Conservation (phyloP, 2,797 vertebrate genomes). For the Otolemur crassicaudatus region DNA sequence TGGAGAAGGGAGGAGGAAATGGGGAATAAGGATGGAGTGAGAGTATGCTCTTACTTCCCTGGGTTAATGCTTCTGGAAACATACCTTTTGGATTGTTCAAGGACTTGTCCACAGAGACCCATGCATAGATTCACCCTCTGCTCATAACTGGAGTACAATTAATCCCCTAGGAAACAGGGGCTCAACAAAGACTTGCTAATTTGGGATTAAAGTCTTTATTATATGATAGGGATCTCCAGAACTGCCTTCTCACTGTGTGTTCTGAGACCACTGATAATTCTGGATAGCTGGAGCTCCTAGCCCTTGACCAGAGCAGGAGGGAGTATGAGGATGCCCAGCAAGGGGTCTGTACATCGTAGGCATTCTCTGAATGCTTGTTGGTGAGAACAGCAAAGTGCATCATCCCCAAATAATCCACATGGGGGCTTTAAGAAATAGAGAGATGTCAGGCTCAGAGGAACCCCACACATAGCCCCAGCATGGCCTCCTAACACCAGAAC, state of each 20-base stretch:
- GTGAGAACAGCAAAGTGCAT: neutral
- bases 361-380: neutral
- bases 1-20: neutral
- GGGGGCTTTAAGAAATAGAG: neutral
- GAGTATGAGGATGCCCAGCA: neutral
- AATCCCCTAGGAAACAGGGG: neutral
- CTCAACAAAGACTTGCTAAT: neutral
- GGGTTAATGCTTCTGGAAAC: neutral
- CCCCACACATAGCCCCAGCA: too few species aligned
- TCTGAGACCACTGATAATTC: neutral
- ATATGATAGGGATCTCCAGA: neutral
- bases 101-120: neutral
- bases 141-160: neutral
- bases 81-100: neutral
- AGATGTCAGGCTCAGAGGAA: neutral
- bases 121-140: neutral
- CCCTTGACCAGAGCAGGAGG: neutral
- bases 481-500: neutral
- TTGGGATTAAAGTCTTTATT: neutral
- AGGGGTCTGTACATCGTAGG: rapidly evolving
- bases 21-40: too few species aligned
- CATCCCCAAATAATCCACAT: neutral
- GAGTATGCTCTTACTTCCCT: too few species aligned
- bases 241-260: neutral
- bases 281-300: neutral